phyloP scores from a whole-genome alignment of 2,113 vertebrate species.

The Notarius lentiginosus region DNA sequence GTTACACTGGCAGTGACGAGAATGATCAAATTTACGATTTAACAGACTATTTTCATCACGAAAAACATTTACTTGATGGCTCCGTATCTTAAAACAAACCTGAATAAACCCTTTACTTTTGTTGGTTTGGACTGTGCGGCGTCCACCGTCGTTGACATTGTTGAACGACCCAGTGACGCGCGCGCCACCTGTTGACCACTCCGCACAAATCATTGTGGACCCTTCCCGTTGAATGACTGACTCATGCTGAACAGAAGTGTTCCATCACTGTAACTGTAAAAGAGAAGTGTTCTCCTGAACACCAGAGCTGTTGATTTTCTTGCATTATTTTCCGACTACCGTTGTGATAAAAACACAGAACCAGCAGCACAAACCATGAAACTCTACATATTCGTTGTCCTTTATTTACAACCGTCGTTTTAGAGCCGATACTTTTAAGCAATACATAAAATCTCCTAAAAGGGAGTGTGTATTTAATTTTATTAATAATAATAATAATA shows the following conservation, averaged over 20 bases:
- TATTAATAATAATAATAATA: not conserved
- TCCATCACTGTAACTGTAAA: not conserved
- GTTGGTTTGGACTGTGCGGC: too few relatives aligned
- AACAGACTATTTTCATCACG: too few relatives aligned
- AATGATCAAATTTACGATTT: too few relatives aligned
- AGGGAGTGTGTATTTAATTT: not conserved
- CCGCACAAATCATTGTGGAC: too few relatives aligned
- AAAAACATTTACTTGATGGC: too few relatives aligned
- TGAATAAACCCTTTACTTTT: too few relatives aligned
- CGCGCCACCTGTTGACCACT: too few relatives aligned
- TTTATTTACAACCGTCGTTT: not conserved
- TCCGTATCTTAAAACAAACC: too few relatives aligned
- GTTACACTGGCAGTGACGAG: too few relatives aligned
- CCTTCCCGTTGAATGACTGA: not conserved
- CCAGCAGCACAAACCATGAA: not conserved
- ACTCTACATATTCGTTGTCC: not conserved
- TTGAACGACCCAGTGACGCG: too few relatives aligned
- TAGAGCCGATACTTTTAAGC: constrained; percentile 12
- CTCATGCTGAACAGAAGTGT: not conserved
- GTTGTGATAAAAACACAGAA: not conserved
- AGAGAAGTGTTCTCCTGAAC: not conserved
- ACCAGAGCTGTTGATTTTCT: not conserved
- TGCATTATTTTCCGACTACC: not conserved
- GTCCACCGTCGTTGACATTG: too few relatives aligned
- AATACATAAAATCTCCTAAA: constrained; percentile 23